These are phyloP conservation scores for Leptopilina myrica DNA, from an alignment of 2,888 invertebrate species.

Conservation along the genomic window DNA sequence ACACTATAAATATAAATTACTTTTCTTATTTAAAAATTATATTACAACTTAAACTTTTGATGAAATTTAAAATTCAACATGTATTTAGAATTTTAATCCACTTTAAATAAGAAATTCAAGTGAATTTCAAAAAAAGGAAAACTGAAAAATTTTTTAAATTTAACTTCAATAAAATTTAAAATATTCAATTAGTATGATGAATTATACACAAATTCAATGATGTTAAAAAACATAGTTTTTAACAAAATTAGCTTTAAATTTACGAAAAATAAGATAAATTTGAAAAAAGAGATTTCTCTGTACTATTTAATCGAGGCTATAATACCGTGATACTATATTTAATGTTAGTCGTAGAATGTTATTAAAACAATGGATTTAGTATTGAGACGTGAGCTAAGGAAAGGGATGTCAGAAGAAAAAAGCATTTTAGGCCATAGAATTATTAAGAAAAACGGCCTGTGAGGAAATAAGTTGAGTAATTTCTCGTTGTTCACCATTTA, in stretches of 20 bases:
- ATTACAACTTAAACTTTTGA: too few species aligned
- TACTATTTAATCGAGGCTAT: constrained; percentile 6
- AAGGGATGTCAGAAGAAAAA: neutral
- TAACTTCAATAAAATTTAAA: too few species aligned
- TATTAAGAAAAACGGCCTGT: constrained; percentile 2
- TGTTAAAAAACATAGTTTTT: too few species aligned
- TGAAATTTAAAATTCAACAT: too few species aligned
- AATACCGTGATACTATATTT: constrained; percentile 11
- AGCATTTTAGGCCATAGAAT: constrained; percentile 6
- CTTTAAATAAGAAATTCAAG: too few species aligned
- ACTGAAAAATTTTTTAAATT: too few species aligned
- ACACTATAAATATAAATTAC: too few species aligned
- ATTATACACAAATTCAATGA: too few species aligned
- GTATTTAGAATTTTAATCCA: too few species aligned
- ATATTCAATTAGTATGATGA: too few species aligned
- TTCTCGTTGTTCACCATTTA: constrained; percentile 13
- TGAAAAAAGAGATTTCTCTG: neutral
- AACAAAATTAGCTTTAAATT: neutral
- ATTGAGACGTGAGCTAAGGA: neutral
- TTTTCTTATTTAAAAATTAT: too few species aligned
- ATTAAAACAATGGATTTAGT: constrained; percentile 9
- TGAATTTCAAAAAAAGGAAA: too few species aligned
- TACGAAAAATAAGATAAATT: neutral
- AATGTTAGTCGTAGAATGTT: constrained; percentile 15
- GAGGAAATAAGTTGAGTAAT: neutral